Percentiles rank a stretch among this genome's conserved stretches.
Conservation (phyloP, 2,888 invertebrate species). For the Agapostemon virescens region DNA sequence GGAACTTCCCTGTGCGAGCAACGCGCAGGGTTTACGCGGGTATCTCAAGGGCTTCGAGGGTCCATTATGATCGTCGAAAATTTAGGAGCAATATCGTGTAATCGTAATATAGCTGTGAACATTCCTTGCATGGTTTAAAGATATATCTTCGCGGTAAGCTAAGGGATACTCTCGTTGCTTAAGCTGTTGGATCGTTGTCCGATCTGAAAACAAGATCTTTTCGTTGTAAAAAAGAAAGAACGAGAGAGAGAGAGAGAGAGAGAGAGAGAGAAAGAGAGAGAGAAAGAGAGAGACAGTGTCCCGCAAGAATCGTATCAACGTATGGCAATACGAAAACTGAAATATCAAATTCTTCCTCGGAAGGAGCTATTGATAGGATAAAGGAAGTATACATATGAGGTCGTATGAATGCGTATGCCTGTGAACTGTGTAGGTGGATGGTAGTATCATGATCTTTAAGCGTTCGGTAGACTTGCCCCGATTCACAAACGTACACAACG, state of each 20-base stretch:
- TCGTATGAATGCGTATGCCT: conserved; percentile 43
- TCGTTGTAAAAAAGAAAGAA: conserved; percentile 17
- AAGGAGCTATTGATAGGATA: conserved; percentile 19
- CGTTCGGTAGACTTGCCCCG: conserved; percentile 29
- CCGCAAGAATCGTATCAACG: conserved; percentile 19
- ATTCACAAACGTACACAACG: background rate
- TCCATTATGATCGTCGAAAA: conserved; percentile 49
- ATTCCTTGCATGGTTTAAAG: conserved; percentile 64
- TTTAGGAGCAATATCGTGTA: conserved; percentile 64
- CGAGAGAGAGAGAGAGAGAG: background rate
- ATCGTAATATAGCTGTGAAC: conserved; percentile 65
- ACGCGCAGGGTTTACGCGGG: background rate
- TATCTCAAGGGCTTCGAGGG: conserved; percentile 11
- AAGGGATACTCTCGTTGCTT: conserved; percentile 33
- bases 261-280: background rate
- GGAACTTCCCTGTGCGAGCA: background rate
- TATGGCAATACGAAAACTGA: conserved; percentile 51
- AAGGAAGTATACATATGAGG: conserved; percentile 17
- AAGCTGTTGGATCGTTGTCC: conserved; percentile 34
- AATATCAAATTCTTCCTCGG: conserved; percentile 30
- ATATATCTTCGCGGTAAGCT: conserved; percentile 43
- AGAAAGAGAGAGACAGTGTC: background rate
- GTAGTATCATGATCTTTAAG: conserved; percentile 33
- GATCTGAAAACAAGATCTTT: conserved; percentile 30
- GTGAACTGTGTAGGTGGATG: conserved; percentile 43